These are phyloP conservation scores for Actenoides lindsayi DNA, from an alignment of 2,113 vertebrate genomes.

Conservation along the genomic window DNA sequence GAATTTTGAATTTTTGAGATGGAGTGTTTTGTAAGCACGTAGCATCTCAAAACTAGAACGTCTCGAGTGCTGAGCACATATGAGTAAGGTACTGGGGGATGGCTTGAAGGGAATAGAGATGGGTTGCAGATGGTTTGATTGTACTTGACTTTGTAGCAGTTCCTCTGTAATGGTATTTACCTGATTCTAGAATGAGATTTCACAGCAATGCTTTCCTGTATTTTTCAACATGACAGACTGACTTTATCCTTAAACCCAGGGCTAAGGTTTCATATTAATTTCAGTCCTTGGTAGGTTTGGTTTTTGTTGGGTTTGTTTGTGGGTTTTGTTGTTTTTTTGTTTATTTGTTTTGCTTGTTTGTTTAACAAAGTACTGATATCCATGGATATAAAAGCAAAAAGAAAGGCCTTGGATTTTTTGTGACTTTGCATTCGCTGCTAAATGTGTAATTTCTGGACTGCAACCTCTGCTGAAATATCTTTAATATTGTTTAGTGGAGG, in stretches of 20 bases:
- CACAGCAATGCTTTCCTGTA: background rate
- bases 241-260: background rate
- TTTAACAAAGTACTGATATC: background rate
- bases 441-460: background rate
- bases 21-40: background rate
- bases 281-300: background rate
- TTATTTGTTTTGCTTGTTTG: background rate
- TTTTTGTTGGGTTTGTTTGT: background rate
- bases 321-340: background rate
- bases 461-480: background rate
- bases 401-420: background rate
- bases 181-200: background rate
- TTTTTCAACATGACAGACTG: background rate
- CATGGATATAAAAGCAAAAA: background rate
- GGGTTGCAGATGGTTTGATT: background rate
- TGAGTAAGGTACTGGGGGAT: background rate
- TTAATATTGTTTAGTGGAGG: slow-evolving; percentile 12
- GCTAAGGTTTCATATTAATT: background rate
- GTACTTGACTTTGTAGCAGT: background rate
- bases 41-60: background rate
- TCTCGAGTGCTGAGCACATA: background rate
- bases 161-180: background rate
- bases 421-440: background rate
- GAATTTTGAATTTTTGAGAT: background rate
- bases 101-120: background rate